Evolutionary conservation across 2,113 vertebrate species (phyloP), one percentile per base, ranked within the genome.

Genomic region (Cricetomys ansorgei): DNA sequence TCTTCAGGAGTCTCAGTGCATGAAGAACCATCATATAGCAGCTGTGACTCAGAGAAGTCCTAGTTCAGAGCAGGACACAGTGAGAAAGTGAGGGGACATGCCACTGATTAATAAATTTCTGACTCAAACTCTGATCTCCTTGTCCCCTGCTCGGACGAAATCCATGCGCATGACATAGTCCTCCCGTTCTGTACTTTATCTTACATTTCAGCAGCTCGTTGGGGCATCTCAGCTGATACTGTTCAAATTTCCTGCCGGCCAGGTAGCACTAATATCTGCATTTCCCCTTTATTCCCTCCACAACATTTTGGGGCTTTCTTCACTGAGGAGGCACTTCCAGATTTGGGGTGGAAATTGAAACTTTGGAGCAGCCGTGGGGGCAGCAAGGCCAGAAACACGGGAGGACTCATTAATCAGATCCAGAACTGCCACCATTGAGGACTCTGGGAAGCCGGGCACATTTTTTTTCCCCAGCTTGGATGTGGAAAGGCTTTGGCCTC

Each of bases 131-230:
- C 96, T 98, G 96, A 95, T 95, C 90, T 95, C 83, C 5, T 0
- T 7, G 0, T 4, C 11, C 3, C 7, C 0, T 10, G 91, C 91
- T 50, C 92, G 91, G 98, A 98, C 94, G 97, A 97, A 97, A 89
- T 97, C 97, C 97, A 97, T 94, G 89, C 95, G 97, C 64, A 95
- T 85, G 97, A 97, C 97, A 96, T 83, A 96, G 88, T 98, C 98
- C 97, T 98, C 97, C 97, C 97, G 83, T 97, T 97, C 98, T 97
- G 97, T 98, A 97, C 96, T 97, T 98, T 97, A 98, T 98, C 98
- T 98, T 97, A 96, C 97, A 98, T 98, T 98, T 98, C 98, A 98
- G 96, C 98, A 98, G 96, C 97, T 98, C 97, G 97, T 98, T 95
- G 97, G 97, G 94, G 97, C 96, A 97, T 97, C 97, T 97, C 93